These are phyloP conservation scores for Heliconius congener DNA, from an alignment of 1,140 invertebrate genomes.

Conservation along the genomic window DNA sequence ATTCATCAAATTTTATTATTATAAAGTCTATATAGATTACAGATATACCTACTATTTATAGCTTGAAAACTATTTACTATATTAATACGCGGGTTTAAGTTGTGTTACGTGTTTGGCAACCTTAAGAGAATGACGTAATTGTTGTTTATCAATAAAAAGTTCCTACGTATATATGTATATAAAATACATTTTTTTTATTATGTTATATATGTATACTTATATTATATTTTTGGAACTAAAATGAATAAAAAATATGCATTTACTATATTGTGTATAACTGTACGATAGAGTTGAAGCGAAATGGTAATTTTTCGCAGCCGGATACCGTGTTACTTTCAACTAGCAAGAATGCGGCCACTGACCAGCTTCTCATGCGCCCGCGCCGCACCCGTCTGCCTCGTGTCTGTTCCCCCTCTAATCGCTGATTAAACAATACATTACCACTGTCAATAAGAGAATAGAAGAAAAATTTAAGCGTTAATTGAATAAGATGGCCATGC, in stretches of 20 bases:
- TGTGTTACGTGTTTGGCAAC: constrained; percentile 23
- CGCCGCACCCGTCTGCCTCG: constrained; percentile 58
- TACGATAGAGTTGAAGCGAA: constrained; percentile 37
- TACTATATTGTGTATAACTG: constrained; percentile 15
- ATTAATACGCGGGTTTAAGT: not conserved
- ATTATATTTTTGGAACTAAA: too few species aligned
- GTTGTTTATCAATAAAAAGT: constrained; percentile 21
- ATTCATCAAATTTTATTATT: too few species aligned
- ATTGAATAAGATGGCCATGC: not conserved
- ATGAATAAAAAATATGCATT: not conserved
- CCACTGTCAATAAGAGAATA: constrained; percentile 25
- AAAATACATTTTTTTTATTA: too few species aligned
- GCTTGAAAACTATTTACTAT: not conserved
- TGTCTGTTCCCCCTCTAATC: constrained; percentile 36
- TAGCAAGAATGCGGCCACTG: constrained; percentile 76
- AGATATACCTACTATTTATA: too few species aligned
- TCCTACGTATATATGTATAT: not conserved
- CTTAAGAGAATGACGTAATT: constrained; percentile 23
- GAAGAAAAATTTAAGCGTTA: constrained; percentile 4
- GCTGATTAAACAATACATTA: constrained; percentile 38
- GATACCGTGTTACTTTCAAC: constrained; percentile 78
- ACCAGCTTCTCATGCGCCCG: constrained; percentile 63
- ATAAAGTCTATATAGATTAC: too few species aligned
- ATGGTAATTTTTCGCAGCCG: constrained; percentile 77
- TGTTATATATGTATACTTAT: too few species aligned